phyloP scores from a whole-genome alignment of 1,140 invertebrate genomes.

The Bemisia tabaci region DNA sequence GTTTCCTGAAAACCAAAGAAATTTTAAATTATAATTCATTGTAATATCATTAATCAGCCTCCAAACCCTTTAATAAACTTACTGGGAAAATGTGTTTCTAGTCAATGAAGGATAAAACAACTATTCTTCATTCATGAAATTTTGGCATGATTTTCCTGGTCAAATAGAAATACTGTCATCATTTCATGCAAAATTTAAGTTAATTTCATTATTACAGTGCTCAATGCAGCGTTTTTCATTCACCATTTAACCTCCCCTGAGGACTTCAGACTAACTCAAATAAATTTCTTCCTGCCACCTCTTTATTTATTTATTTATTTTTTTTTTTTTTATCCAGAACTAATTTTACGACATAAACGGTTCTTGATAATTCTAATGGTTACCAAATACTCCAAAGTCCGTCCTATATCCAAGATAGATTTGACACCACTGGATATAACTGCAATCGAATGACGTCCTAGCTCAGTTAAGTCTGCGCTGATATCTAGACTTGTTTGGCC shows the following conservation, averaged over 20 bases:
- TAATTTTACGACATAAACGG: too few relatives aligned
- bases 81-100: too few relatives aligned
- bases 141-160: background rate
- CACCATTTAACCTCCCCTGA: background rate
- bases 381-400: conserved; percentile 89
- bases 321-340: too few relatives aligned
- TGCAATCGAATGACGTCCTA: conserved; percentile 70
- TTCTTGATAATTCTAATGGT: too few relatives aligned
- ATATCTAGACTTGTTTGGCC: conserved; percentile 77
- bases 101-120: too few relatives aligned
- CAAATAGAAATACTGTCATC: background rate
- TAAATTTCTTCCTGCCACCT: too few relatives aligned
- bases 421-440: conserved; percentile 94
- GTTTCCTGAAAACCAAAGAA: conserved; percentile 55
- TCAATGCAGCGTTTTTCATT: background rate
- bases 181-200: conserved; percentile 2
- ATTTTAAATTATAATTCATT: conserved; percentile 5
- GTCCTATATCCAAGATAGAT: conserved; percentile 89
- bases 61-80: too few relatives aligned
- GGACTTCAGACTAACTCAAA: too few relatives aligned
- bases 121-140: background rate
- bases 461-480: conserved; percentile 86
- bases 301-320: too few relatives aligned
- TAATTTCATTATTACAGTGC: background rate
- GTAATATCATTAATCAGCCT: too few relatives aligned